These are phyloP conservation scores for Syngnathoides biaculeatus DNA, from an alignment of 2,113 vertebrate genomes.

Conservation along the genomic window DNA sequence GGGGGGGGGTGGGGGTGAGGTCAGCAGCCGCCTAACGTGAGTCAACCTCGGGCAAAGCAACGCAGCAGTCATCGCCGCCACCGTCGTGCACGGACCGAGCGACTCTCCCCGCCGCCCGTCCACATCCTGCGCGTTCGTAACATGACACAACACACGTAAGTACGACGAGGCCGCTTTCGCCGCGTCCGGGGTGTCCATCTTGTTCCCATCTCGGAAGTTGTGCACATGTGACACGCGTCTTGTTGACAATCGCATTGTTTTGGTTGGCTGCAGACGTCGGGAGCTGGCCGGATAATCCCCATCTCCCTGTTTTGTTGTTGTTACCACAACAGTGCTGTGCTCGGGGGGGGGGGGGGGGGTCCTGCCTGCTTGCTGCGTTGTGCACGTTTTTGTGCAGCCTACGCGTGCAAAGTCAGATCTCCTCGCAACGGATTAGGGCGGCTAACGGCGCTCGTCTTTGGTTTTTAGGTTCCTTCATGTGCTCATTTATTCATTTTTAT, in stretches of 20 bases:
- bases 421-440: slow-evolving; percentile 51
- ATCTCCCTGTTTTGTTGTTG: slow-evolving; percentile 26
- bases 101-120: not conserved
- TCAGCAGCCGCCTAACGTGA: slow-evolving; percentile 76
- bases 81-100: slow-evolving; percentile 12
- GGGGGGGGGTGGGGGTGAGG: slow-evolving; percentile 55
- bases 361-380: not conserved
- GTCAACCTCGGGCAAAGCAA: slow-evolving; percentile 72
- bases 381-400: not conserved
- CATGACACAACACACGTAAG: slow-evolving; percentile 52
- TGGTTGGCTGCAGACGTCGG: slow-evolving; percentile 56
- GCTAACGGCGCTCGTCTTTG: slow-evolving; percentile 49
- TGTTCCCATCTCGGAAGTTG: slow-evolving; percentile 4
- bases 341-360: slow-evolving; percentile 22
- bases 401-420: not conserved
- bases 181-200: not conserved
- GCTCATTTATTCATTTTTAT: slow-evolving; percentile 6
- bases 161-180: not conserved
- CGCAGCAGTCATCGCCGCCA: slow-evolving; percentile 66
- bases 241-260: slow-evolving; percentile 53
- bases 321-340: slow-evolving; percentile 69
- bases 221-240: slow-evolving; percentile 30
- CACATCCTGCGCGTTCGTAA: slow-evolving; percentile 14
- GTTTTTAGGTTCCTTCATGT: slow-evolving; percentile 47
- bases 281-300: slow-evolving; percentile 66